Base-by-base conservation (phyloP, 2,888 invertebrate genomes). In the Celastrina argiolus region DNA sequence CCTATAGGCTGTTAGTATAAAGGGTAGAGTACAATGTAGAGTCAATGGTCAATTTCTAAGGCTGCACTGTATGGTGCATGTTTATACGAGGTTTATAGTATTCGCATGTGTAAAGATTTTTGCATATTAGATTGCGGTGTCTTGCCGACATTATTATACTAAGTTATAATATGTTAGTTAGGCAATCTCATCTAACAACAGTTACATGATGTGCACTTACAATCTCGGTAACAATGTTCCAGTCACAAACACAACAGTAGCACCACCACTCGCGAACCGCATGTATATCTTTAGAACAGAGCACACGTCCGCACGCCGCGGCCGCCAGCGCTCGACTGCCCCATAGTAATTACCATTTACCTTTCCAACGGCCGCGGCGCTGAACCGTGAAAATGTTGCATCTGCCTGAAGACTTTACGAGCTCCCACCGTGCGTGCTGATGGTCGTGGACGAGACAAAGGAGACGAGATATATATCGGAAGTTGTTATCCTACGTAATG, bases 301-400 rank as follows among this genome's bases (percentile, higher is more conserved):
- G 4, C 51, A 12, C 2, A 26, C 22, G 51, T 51, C 51, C 51
- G 14, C 51, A 51, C 22, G 51, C 12, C 4, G 1, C 51, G 51
- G 14, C 5, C 22, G 51, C 22, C 10, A 26, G 12, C 4, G 22
- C 51, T 51, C 51, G 51, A 51, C 51, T 51, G 51, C 51, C 51
- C 51, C 51, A 51, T 51, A 5, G 22, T 51, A 51, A 51, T 51
- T 51, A 51, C 59, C 34, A 51, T 22, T 51, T 51, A 51, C 59
- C 34, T 59, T 59, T 34, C 59, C 59, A 59, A 59, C 31, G 31
- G 59, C 28, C 34, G 59, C 16, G 10, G 59, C 59, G 34, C 59
- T 59, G 59, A 59, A 31, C 31, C 34, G 59, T 59, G 59, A 59
- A 59, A 59, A 59, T 51, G 51, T 51, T 51, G 51, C 51, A 51